Evolutionary conservation across 1,140 invertebrate genomes (phyloP).

Genomic region (Ericerus pela): DNA sequence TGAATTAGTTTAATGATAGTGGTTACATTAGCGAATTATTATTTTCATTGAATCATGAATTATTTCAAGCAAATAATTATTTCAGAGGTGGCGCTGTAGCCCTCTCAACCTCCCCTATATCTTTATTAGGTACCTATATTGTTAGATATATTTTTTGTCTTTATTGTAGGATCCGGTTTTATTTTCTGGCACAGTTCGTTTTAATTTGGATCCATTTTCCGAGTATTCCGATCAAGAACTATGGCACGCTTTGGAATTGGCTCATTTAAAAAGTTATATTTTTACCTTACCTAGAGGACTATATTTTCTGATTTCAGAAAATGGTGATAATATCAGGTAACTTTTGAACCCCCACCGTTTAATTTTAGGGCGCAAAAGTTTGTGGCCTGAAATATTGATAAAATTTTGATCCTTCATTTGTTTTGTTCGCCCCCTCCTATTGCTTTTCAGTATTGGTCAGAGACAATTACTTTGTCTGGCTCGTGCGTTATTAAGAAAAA

Average conservation of each 20-base stretch:
- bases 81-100: too few species aligned
- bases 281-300: constrained; percentile 49
- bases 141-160: too few species aligned
- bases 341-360: too few species aligned
- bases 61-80: too few species aligned
- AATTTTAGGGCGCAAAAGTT: too few species aligned
- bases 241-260: constrained; percentile 50
- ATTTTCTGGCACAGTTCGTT: constrained; percentile 43
- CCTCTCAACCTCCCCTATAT: too few species aligned
- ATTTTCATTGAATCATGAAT: too few species aligned
- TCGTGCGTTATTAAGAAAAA: constrained; percentile 73
- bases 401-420: neutral
- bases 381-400: neutral
- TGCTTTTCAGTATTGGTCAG: constrained; percentile 51
- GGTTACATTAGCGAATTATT: too few species aligned
- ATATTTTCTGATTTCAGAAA: constrained; percentile 66
- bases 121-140: too few species aligned
- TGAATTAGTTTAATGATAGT: too few species aligned
- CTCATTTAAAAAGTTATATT: constrained; percentile 61
- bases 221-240: constrained; percentile 40
- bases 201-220: constrained; percentile 51
- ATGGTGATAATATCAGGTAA: constrained; percentile 68
- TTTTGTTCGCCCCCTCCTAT: neutral
- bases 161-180: constrained; percentile 45
- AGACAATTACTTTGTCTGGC: constrained; percentile 79